A percentile compares a stretch with the other conserved stretches of the same genome.
These are phyloP conservation scores for Euzetes globulus DNA, from an alignment of 2,888 invertebrate species.

Conservation along the genomic window DNA sequence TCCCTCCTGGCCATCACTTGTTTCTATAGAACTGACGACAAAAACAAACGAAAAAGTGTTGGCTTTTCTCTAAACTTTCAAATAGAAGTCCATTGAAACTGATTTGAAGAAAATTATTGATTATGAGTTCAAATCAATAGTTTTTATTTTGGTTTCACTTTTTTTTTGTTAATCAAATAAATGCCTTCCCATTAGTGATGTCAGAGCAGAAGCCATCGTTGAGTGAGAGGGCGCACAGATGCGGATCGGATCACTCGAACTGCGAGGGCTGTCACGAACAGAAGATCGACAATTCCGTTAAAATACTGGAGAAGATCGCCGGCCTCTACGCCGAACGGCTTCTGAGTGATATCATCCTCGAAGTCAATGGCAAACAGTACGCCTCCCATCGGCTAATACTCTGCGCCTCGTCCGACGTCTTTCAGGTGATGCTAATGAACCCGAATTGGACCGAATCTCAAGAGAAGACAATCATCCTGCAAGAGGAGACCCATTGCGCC, in stretches of 20 bases:
- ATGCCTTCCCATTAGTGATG: neutral
- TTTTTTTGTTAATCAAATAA: too few relatives aligned
- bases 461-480: constrained; percentile 70
- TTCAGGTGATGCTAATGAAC: constrained; percentile 92
- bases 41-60: too few relatives aligned
- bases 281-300: constrained; percentile 75
- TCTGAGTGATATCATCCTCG: constrained; percentile 79
- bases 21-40: too few relatives aligned
- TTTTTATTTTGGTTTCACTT: too few relatives aligned
- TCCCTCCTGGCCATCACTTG: too few relatives aligned
- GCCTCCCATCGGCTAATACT: constrained; percentile 83
- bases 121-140: too few relatives aligned
- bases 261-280: constrained; percentile 40
- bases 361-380: constrained; percentile 72
- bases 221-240: neutral
- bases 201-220: neutral
- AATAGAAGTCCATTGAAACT: too few relatives aligned
- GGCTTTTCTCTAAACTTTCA: too few relatives aligned
- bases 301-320: constrained; percentile 71
- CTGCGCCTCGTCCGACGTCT: constrained; percentile 89
- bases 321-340: constrained; percentile 72
- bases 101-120: too few relatives aligned
- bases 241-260: neutral
- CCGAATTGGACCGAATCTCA: constrained; percentile 86
- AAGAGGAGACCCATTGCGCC: constrained; percentile 76